Conservation (phyloP, 2,888 invertebrate species). For the Prostheceraeus crozeri region DNA sequence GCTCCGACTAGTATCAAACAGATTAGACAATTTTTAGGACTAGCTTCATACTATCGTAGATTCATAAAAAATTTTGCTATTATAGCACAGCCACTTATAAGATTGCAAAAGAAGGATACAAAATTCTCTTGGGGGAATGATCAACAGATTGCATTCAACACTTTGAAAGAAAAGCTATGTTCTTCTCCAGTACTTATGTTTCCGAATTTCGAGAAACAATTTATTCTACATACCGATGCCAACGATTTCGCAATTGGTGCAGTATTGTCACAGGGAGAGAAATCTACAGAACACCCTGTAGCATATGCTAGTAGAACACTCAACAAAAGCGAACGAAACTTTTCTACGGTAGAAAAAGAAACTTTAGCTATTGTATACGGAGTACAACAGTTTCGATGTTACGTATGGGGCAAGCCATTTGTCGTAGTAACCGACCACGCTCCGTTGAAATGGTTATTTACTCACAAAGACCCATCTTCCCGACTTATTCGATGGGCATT, state of each 20-base stretch:
- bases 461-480: constrained; percentile 1
- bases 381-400: constrained; percentile 1
- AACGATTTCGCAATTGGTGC: constrained; percentile 17
- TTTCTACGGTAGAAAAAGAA: constrained; percentile 14
- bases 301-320: constrained; percentile 8
- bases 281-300: constrained; percentile 3
- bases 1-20: constrained; percentile 22
- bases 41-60: constrained; percentile 30
- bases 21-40: constrained; percentile 20
- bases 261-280: constrained; percentile 5
- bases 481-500: constrained; percentile 17
- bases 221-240: no score
- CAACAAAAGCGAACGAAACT: constrained; percentile 1
- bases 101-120: neutral
- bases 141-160: constrained; percentile 22
- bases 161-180: neutral
- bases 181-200: constrained; percentile 21
- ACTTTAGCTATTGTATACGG: constrained; percentile 12
- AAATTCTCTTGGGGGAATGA: neutral
- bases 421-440: constrained; percentile 1
- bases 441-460: constrained; percentile 19
- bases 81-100: neutral
- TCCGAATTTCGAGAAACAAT: no score
- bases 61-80: constrained; percentile 13
- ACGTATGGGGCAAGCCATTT: constrained; percentile 12